phyloP scores from a whole-genome alignment of 2,888 invertebrate species.

The Rutpela maculata region DNA sequence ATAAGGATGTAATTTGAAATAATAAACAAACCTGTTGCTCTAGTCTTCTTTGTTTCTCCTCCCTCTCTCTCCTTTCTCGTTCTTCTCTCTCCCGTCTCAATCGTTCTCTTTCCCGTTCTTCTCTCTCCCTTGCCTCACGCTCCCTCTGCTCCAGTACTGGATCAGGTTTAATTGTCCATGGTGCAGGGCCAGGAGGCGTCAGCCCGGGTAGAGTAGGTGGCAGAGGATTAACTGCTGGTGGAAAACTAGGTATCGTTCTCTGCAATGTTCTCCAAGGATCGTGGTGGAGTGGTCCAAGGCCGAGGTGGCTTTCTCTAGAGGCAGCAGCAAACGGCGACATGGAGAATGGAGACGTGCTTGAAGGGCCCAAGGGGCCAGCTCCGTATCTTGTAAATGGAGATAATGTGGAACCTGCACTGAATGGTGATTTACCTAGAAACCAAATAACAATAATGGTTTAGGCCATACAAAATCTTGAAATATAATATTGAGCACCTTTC shows the following conservation, averaged over 20 bases:
- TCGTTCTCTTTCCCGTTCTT: conserved; percentile 77
- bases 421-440: conserved; percentile 64
- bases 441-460: conserved; percentile 7
- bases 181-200: conserved; percentile 71
- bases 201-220: conserved; percentile 73
- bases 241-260: conserved; percentile 76
- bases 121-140: conserved; percentile 79
- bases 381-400: conserved; percentile 90
- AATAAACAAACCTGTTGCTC: conserved; percentile 71
- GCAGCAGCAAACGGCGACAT: conserved; percentile 81
- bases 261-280: conserved; percentile 84
- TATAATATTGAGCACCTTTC: too few species aligned
- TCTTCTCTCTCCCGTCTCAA: conserved; percentile 77
- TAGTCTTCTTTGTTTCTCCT: conserved; percentile 73
- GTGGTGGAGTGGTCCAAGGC: conserved; percentile 75
- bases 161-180: conserved; percentile 83
- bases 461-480: conserved; percentile 1
- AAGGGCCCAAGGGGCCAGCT: conserved; percentile 73
- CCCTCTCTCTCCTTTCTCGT: conserved; percentile 78
- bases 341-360: conserved; percentile 81
- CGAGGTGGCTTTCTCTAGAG: conserved; percentile 66
- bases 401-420: conserved; percentile 79
- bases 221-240: conserved; percentile 73
- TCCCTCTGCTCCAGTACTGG: conserved; percentile 77
- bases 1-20: too few species aligned